phyloP scores from a whole-genome alignment of 2,888 invertebrate genomes.

The Tiliacea citrago region DNA sequence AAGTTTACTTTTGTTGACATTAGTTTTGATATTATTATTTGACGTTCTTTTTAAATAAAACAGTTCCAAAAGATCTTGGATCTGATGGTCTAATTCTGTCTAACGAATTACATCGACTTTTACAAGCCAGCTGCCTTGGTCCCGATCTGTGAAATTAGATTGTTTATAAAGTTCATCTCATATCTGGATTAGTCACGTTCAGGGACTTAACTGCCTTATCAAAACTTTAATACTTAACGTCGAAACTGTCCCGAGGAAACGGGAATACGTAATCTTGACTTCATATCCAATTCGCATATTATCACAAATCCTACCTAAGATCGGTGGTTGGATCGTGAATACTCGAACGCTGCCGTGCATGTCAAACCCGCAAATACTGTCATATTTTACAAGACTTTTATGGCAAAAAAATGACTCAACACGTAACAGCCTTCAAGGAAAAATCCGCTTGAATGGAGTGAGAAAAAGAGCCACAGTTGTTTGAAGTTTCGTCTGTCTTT shows the following conservation, averaged over 20 bases:
- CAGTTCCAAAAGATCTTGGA: not conserved
- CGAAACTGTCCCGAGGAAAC: slow-evolving; percentile 71
- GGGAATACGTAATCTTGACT: slow-evolving; percentile 76
- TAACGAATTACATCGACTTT: slow-evolving; percentile 55
- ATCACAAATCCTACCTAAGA: slow-evolving; percentile 82
- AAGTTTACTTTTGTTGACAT: not conserved
- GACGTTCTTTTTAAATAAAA: not conserved
- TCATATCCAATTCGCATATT: slow-evolving; percentile 81
- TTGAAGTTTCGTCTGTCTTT: slow-evolving; percentile 12
- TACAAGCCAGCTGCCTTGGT: slow-evolving; percentile 64
- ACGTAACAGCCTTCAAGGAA: slow-evolving; percentile 41
- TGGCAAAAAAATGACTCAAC: slow-evolving; percentile 61
- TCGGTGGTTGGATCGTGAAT: slow-evolving; percentile 75
- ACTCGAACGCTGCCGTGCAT: slow-evolving; percentile 77
- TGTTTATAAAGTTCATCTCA: slow-evolving; percentile 78
- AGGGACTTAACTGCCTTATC: slow-evolving; percentile 78
- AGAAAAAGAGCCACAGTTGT: slow-evolving; percentile 54
- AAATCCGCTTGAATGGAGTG: slow-evolving; percentile 55
- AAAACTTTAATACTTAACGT: slow-evolving; percentile 82
- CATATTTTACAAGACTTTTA: slow-evolving; percentile 76
- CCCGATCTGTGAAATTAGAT: slow-evolving; percentile 79
- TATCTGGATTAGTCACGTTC: slow-evolving; percentile 76
- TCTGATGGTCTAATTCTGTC: slow-evolving; percentile 52
- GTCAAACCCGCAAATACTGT: slow-evolving; percentile 76
- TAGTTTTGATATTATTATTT: slow-evolving; percentile 1